These are phyloP conservation scores for Anthopleura xanthogrammica DNA, from an alignment of 92 coral and sea anemone genomes.

Conservation along the genomic window DNA sequence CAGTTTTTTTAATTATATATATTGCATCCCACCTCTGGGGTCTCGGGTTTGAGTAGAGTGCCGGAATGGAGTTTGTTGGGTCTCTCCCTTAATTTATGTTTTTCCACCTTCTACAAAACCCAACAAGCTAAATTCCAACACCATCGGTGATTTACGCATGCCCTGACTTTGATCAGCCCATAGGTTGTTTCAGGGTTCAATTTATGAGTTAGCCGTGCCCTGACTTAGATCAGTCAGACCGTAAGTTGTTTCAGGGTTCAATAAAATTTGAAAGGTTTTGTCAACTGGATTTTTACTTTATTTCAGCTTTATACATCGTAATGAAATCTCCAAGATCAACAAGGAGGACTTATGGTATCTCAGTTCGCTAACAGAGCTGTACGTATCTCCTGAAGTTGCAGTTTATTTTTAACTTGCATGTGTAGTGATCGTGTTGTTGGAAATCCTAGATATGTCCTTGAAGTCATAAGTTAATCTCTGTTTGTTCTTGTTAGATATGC, in stretches of 20 bases:
- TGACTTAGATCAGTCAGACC: background rate
- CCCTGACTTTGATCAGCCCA: no score
- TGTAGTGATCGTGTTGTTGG: no score
- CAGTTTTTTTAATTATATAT: no score
- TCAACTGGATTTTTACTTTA: background rate
- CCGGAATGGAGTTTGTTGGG: no score
- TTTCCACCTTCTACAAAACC: no score
- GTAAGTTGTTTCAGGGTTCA: background rate
- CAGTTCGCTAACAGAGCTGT: slow-evolving; percentile 57
- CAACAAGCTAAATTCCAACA: no score
- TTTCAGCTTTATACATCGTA: slow-evolving; percentile 64
- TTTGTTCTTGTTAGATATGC: slow-evolving; percentile 52
- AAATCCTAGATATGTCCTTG: background rate
- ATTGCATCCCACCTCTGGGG: no score
- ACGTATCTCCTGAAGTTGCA: slow-evolving; percentile 32
- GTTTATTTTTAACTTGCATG: no score
- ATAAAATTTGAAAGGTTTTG: background rate
- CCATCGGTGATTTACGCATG: no score
- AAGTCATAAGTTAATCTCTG: background rate
- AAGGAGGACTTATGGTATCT: slow-evolving; percentile 84
- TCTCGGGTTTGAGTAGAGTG: no score
- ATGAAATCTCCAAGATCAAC: slow-evolving; percentile 48
- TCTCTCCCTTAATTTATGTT: no score
- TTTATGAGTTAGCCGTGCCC: background rate
- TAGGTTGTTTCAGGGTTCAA: no score